Conservation (phyloP, 2,113 vertebrate species). For the Triplophysa tibetana region DNA sequence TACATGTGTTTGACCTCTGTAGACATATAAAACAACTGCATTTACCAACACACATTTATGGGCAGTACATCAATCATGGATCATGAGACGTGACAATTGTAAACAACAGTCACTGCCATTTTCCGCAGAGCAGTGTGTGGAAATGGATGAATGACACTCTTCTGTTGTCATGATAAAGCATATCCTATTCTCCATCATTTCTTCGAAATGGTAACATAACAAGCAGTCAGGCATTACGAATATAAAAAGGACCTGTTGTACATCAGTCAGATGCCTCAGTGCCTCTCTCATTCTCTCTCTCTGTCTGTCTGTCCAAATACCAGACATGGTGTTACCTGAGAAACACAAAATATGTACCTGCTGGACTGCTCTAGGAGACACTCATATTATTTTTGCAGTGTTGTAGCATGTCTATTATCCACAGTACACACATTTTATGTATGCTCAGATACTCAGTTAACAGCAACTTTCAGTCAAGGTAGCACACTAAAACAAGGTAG, state of each 20-base stretch:
- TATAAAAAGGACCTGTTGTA: slow-evolving; percentile 46
- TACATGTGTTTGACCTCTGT: neutral
- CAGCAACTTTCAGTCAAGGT: too few species aligned
- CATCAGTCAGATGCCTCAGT: slow-evolving; percentile 1
- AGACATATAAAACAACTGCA: neutral
- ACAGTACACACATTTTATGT: neutral
- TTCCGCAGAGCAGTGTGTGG: neutral
- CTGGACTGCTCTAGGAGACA: neutral
- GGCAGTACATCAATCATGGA: neutral
- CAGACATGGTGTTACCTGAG: slow-evolving; percentile 29
- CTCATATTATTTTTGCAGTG: neutral
- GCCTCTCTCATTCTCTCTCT: slow-evolving; percentile 30
- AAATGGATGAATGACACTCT: slow-evolving; percentile 28
- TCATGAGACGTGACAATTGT: neutral
- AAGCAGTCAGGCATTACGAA: slow-evolving; percentile 40
- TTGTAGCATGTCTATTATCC: neutral
- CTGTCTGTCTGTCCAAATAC: slow-evolving; percentile 40
- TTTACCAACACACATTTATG: neutral
- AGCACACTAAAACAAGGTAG: too few species aligned
- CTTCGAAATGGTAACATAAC: slow-evolving; percentile 21
- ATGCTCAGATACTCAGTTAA: neutral
- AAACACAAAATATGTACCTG: neutral
- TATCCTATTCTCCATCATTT: slow-evolving; percentile 30
- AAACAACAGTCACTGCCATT: slow-evolving; percentile 4
- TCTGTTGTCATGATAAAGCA: slow-evolving; percentile 34